phyloP scores from a whole-genome alignment of 2,113 vertebrate genomes.

The Cyprinodon tularosa region DNA sequence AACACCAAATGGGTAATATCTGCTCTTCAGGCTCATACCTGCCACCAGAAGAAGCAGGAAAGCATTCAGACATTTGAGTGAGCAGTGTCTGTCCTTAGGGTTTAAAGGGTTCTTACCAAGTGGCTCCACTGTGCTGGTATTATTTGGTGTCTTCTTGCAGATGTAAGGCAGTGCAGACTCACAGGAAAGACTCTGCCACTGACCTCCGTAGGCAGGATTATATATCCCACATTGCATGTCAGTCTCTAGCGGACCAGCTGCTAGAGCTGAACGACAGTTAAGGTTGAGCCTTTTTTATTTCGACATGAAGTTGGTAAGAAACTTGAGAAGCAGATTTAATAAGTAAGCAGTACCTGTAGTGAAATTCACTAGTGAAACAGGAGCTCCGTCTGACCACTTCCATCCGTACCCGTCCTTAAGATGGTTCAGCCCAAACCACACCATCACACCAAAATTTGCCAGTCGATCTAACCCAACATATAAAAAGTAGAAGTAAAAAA shows the following conservation, averaged over 20 bases:
- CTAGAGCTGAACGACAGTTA: constrained; percentile 53
- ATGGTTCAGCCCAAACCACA: constrained; percentile 91
- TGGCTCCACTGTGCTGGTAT: constrained; percentile 72
- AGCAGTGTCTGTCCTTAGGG: not conserved
- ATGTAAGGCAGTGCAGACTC: constrained; percentile 87
- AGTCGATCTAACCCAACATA: constrained; percentile 81
- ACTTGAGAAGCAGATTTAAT: not conserved
- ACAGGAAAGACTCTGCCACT: constrained; percentile 86
- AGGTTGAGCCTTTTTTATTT: not conserved
- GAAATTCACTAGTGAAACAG: constrained; percentile 86
- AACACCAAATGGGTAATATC: not conserved
- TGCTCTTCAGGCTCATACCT: not conserved
- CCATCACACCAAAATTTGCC: constrained; percentile 70
- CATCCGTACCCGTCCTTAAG: constrained; percentile 85
- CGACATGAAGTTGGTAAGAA: not conserved
- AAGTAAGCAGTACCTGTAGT: constrained; percentile 78
- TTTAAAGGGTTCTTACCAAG: constrained; percentile 79
- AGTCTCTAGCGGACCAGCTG: constrained; percentile 64
- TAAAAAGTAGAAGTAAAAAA: not conserved
- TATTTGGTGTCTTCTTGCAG: constrained; percentile 88
- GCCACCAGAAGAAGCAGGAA: not conserved
- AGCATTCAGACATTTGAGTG: not conserved
- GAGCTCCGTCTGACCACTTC: constrained; percentile 91
- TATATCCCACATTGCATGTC: constrained; percentile 85
- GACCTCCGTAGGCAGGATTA: constrained; percentile 68